phyloP scores from a whole-genome alignment of 2,888 invertebrate genomes.

The Eupeodes latifasciatus region DNA sequence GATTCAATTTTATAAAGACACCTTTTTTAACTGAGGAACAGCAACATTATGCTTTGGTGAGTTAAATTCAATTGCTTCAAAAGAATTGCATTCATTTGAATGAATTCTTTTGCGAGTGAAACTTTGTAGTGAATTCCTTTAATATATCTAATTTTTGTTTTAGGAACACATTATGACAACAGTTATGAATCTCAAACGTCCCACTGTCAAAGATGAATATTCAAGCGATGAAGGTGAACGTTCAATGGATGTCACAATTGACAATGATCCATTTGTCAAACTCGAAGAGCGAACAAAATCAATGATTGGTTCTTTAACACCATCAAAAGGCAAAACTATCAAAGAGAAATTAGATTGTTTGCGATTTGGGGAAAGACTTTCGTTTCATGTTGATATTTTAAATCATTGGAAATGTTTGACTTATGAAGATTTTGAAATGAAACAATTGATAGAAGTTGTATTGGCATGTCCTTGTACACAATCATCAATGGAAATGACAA shows the following conservation, averaged over 20 bases:
- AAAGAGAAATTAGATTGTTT: slow-evolving; percentile 63
- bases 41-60: slow-evolving; percentile 65
- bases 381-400: slow-evolving; percentile 63
- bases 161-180: slow-evolving; percentile 25
- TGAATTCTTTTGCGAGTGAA: neutral
- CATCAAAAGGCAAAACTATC: slow-evolving; percentile 36
- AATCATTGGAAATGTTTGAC: slow-evolving; percentile 67
- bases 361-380: slow-evolving; percentile 42
- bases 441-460: slow-evolving; percentile 25
- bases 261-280: slow-evolving; percentile 46
- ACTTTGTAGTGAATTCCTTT: too few species aligned
- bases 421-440: slow-evolving; percentile 42
- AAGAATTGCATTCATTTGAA: neutral
- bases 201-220: slow-evolving; percentile 9
- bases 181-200: neutral
- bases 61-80: neutral
- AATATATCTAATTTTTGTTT: neutral
- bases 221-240: slow-evolving; percentile 27
- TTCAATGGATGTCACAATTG: slow-evolving; percentile 16
- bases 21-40: slow-evolving; percentile 62
- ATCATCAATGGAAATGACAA: slow-evolving; percentile 12
- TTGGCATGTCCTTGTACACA: slow-evolving; percentile 36
- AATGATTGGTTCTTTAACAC: slow-evolving; percentile 28
- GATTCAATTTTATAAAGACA: slow-evolving; percentile 73
- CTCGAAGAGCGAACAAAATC: slow-evolving; percentile 56